Base-by-base conservation (phyloP, 2,797 vertebrate species). In the Clarias laeviceps region DNA sequence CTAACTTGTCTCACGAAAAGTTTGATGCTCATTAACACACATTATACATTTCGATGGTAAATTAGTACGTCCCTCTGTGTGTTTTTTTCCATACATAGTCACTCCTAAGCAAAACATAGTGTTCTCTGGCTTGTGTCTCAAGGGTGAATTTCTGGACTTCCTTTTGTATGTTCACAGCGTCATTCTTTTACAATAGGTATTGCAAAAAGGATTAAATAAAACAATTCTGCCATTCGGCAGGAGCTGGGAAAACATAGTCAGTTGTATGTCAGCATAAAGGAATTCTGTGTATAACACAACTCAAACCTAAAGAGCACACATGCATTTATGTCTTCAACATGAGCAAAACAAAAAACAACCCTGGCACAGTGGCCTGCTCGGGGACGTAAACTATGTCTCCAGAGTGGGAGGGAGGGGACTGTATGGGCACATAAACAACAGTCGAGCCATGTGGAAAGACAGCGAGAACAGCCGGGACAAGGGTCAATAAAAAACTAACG, bases 21-120 rank as follows among this genome's bases (percentile, higher is more conserved):
- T 57, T 1, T 27, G 14, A 29, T 0, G n/a, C 54, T 18, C n/a
- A 54, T 74, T 74, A 74, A 54, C 18, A 74, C 45, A 4, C 11
- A 54, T 14, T 14, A 54, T 14, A 54, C 50, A 54, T 54, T 54
- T 54, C 50, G 12, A 54, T 54, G 50, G 50, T 3, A 14, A 54
- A 54, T 54, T 14, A 1, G 7, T 1, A 57, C 32, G 27, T 5
- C 1, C 17, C 8, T 22, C 15, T 7, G 27, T 20, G 17, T 56
- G 15, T 18, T 57, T 76, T 68, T 56, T 54, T 29, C 37, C 57
- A 18, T 7, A 91, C 87, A 65, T 5, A 80, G 59, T 18, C 27
- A 83, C 82, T 86, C 59, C 84, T 70, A 86, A 82, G 84, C 73
- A 89, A 91, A 92, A 94, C 93, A 90, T 74, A 90, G 88, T 91